Conservation (phyloP, 2,888 invertebrate genomes). For the Amorpha juglandis region DNA sequence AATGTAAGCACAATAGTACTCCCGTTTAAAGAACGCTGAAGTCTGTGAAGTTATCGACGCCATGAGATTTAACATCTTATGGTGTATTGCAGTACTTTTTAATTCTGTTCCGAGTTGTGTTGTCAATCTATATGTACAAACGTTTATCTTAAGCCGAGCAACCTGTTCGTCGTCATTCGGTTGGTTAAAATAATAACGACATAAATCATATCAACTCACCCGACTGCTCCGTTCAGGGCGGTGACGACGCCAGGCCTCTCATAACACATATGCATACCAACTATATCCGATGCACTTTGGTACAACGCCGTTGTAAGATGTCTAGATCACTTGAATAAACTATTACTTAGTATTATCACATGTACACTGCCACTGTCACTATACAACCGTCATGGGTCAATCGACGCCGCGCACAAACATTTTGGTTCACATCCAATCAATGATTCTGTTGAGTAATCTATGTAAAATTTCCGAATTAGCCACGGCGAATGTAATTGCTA, state of each 20-base stretch:
- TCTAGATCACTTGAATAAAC: conserved; percentile 32
- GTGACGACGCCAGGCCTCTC: conserved; percentile 77
- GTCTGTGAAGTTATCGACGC: no score
- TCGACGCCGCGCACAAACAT: conserved; percentile 79
- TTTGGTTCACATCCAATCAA: conserved; percentile 48
- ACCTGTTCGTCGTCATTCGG: no score
- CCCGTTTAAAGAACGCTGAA: no score
- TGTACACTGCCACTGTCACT: background rate
- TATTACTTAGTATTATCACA: conserved; percentile 15
- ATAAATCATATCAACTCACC: conserved; percentile 58
- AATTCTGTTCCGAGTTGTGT: no score
- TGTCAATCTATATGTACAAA: no score
- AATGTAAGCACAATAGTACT: no score
- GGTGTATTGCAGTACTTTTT: no score
- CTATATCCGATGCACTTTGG: conserved; percentile 58
- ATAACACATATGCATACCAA: conserved; percentile 83
- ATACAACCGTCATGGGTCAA: conserved; percentile 44
- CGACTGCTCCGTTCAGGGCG: conserved; percentile 76
- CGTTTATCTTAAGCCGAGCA: no score
- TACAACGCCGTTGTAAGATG: conserved; percentile 17
- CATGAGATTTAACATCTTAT: no score
- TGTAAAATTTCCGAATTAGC: conserved; percentile 58
- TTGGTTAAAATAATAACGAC: background rate
- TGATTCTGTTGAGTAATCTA: conserved; percentile 38
- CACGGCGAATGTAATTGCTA: conserved; percentile 42